A percentile compares a stretch with the other conserved stretches of the same genome.
Evolutionary conservation across 2,888 invertebrate genomes (phyloP).

Genomic region (Sisyra nigra): DNA sequence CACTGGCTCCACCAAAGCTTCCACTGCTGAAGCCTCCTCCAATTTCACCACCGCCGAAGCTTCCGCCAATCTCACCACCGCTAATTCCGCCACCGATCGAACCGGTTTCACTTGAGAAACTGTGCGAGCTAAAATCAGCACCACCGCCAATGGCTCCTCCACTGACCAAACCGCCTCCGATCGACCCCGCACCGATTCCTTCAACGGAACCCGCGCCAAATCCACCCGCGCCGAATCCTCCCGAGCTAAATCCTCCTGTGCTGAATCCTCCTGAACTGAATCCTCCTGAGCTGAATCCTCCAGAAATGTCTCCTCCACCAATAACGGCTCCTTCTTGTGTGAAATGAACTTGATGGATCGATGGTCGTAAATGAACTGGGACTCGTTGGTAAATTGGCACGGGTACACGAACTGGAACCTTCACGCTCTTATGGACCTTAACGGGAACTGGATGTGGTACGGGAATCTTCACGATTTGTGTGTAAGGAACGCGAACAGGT

Average conservation of each 20-base stretch:
- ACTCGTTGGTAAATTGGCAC: conserved; percentile 36
- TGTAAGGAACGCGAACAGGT: conserved; percentile 28
- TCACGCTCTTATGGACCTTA: conserved; percentile 27
- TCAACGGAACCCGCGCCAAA: not conserved
- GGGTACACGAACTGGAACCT: conserved; percentile 30
- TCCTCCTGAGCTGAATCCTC: not conserved
- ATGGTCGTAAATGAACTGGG: conserved; percentile 28
- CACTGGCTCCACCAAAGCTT: not conserved
- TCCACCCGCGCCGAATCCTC: conserved; percentile 5
- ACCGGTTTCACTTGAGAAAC: too few species aligned
- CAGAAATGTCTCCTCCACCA: too few species aligned
- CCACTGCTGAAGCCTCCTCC: conserved; percentile 3
- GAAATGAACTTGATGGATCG: conserved; percentile 2
- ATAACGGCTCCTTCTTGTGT: too few species aligned
- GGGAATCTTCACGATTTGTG: conserved; percentile 23
- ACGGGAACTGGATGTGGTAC: conserved; percentile 32
- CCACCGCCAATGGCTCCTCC: not conserved
- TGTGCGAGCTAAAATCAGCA: too few species aligned
- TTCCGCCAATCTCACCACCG: not conserved
- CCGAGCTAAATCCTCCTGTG: too few species aligned
- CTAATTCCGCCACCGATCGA: conserved; percentile 1
- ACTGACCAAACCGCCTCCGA: conserved; percentile 1
- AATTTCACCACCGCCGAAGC: conserved; percentile 2
- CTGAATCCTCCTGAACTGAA: too few species aligned
- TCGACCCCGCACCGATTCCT: not conserved